Evolutionary conservation across 2,113 vertebrate genomes (phyloP).

Genomic region (Okapia johnstoni): DNA sequence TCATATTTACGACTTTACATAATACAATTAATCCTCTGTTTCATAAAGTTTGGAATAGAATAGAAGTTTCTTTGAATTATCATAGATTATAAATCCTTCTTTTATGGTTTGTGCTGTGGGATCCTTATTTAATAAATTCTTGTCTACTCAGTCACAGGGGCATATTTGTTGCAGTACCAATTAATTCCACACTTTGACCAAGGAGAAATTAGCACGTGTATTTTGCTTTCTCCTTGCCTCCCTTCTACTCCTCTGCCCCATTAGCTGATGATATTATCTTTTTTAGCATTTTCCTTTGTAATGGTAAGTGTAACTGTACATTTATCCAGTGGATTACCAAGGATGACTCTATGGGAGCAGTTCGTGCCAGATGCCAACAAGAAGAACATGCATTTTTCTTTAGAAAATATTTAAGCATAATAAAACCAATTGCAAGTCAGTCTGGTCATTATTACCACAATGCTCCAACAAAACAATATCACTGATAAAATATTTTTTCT

Average conservation of each 20-base stretch:
- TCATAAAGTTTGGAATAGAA: neutral
- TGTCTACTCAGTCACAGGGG: neutral
- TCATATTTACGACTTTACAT: neutral
- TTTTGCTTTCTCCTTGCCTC: neutral
- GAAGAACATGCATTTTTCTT: neutral
- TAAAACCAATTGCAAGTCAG: neutral
- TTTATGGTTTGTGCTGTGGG: neutral
- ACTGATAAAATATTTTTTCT: neutral
- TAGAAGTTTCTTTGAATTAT: neutral
- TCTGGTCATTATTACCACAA: neutral
- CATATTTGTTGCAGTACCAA: neutral
- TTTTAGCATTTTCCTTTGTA: neutral
- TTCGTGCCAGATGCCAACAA: neutral
- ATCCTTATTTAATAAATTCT: constrained; percentile 17
- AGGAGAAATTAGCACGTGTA: neutral
- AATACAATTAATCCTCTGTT: neutral
- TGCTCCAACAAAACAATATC: neutral
- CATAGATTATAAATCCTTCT: neutral
- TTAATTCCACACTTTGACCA: neutral
- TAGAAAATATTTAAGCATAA: neutral
- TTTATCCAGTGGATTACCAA: neutral
- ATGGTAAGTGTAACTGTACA: neutral
- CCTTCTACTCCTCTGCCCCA: neutral
- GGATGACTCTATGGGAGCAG: neutral
- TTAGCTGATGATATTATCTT: neutral